A percentile compares a stretch with the other conserved stretches of the same genome.
Conservation (phyloP, 1,140 invertebrate genomes). For the Lasioglossum albipes region DNA sequence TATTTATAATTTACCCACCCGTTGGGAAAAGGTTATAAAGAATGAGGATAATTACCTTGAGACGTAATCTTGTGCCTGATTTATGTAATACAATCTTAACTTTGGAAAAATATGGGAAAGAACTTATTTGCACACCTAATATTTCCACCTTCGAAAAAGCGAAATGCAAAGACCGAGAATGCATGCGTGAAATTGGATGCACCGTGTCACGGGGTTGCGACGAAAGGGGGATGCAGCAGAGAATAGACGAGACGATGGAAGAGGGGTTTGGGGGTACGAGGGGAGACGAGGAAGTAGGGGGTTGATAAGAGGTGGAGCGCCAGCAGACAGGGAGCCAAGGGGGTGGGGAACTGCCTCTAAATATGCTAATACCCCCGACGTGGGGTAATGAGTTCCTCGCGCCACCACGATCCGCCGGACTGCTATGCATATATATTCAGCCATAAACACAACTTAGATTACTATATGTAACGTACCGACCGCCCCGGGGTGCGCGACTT, state of each 20-base stretch:
- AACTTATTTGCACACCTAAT: neutral
- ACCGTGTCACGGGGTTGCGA: neutral
- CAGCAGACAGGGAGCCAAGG: constrained; percentile 44
- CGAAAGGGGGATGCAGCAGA: constrained; percentile 14
- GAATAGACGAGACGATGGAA: constrained; percentile 28
- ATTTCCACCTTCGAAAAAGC: neutral
- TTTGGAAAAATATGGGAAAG: too few relatives aligned
- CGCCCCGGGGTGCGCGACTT: constrained; percentile 36
- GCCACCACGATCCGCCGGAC: constrained; percentile 70
- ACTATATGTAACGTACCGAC: constrained; percentile 67
- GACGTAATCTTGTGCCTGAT: too few relatives aligned
- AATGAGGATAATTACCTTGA: too few relatives aligned
- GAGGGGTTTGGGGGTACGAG: constrained; percentile 10
- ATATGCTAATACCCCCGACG: constrained; percentile 78
- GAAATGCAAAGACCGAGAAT: neutral
- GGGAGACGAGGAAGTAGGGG: constrained; percentile 44
- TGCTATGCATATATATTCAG: constrained; percentile 79
- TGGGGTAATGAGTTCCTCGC: constrained; percentile 78
- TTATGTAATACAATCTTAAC: too few relatives aligned
- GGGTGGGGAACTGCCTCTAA: constrained; percentile 71
- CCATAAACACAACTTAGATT: constrained; percentile 78
- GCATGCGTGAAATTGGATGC: constrained; percentile 2
- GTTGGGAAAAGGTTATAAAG: too few relatives aligned
- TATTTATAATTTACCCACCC: too few relatives aligned
- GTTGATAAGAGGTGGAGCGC: constrained; percentile 54